Evolutionary conservation across 2,888 invertebrate genomes (phyloP).

Genomic region (Mythimna albipuncta): DNA sequence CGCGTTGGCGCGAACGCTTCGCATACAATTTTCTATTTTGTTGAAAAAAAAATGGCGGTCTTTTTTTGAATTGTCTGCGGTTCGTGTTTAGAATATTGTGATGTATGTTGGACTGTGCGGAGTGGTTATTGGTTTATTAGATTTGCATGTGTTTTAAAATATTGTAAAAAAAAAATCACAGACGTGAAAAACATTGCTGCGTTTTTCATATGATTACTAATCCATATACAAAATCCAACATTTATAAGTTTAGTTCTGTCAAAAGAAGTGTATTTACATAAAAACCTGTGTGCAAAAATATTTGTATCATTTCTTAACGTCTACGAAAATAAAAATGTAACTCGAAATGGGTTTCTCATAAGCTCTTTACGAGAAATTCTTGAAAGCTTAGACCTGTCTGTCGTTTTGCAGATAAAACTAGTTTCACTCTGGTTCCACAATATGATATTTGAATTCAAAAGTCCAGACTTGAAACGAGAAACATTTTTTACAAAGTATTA

Average conservation of each 20-base stretch:
- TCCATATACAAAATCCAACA: not conserved
- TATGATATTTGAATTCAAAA: conserved; percentile 20
- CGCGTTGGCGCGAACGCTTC: conserved; percentile 52
- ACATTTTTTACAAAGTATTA: not conserved
- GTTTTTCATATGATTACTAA: not conserved
- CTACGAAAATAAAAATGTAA: conserved; percentile 31
- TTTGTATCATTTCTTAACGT: conserved; percentile 14
- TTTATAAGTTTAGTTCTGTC: not conserved
- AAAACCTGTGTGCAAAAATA: conserved; percentile 16
- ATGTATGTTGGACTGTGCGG: conserved; percentile 24
- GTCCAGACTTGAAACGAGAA: not conserved
- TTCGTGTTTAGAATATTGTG: conserved; percentile 51
- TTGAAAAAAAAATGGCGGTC: conserved; percentile 38
- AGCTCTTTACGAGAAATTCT: conserved; percentile 46
- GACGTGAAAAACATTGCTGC: too few relatives aligned
- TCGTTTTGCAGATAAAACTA: conserved; percentile 23
- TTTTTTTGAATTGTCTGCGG: conserved; percentile 53
- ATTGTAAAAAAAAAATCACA: not conserved
- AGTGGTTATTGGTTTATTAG: conserved; percentile 42
- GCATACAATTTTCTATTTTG: conserved; percentile 57
- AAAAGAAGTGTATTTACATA: conserved; percentile 4
- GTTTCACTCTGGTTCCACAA: conserved; percentile 13
- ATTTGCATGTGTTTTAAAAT: conserved; percentile 26
- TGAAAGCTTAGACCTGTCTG: conserved; percentile 31
- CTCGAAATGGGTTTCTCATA: conserved; percentile 36